Evolutionary conservation across 2,888 invertebrate genomes (phyloP).

Genomic region (Harmothoe impar): DNA sequence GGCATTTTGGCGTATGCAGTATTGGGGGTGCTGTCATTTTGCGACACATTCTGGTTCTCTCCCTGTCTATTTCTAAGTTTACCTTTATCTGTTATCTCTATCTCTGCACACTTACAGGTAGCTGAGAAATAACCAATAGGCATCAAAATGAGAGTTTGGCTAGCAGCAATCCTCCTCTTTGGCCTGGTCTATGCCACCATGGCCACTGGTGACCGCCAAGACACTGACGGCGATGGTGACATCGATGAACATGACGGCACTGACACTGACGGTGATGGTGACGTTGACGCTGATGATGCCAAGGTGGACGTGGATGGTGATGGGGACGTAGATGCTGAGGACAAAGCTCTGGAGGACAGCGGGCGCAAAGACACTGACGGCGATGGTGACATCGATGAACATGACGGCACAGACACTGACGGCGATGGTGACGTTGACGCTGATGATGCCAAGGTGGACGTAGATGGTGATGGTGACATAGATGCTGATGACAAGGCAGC

Average conservation of each 20-base stretch:
- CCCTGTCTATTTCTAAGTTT: not conserved
- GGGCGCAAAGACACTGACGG: not conserved
- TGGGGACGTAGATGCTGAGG: not conserved
- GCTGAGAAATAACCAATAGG: not conserved
- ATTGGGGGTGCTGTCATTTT: not conserved
- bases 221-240: not conserved
- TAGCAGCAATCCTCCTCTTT: not conserved
- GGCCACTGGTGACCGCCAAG: not conserved
- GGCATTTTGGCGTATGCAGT: not conserved
- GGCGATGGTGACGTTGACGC: not conserved
- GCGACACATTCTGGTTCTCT: not conserved
- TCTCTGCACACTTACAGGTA: not conserved
- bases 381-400: not conserved
- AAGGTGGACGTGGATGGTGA: not conserved
- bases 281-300: not conserved
- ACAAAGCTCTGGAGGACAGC: not conserved
- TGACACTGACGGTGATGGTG: not conserved
- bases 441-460: not conserved
- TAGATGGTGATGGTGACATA: not conserved
- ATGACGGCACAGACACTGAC: not conserved
- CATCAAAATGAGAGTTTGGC: constrained; percentile 19
- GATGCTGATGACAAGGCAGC: not conserved
- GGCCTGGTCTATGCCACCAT: constrained; percentile 26
- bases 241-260: not conserved
- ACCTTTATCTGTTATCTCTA: not conserved